phyloP scores from a whole-genome alignment of 2,113 vertebrate genomes.

The Nanger granti region DNA sequence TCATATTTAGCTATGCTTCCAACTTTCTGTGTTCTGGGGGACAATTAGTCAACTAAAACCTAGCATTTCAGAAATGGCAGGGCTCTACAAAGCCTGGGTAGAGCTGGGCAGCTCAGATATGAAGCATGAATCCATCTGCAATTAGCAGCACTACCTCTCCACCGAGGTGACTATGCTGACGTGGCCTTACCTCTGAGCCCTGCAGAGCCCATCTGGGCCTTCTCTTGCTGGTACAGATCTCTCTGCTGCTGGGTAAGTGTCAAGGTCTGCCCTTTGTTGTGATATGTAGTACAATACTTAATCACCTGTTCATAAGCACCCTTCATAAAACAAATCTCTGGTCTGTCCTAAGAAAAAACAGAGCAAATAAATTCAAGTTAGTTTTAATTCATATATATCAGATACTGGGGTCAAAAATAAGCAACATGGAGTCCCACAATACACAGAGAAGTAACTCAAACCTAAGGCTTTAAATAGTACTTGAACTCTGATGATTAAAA shows the following conservation, averaged over 20 bases:
- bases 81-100: neutral
- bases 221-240: constrained; percentile 93
- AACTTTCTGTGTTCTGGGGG: neutral
- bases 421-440: neutral
- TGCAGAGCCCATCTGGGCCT: constrained; percentile 91
- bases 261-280: constrained; percentile 83
- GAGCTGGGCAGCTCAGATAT: neutral
- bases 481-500: neutral
- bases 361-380: neutral
- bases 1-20: neutral
- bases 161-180: neutral
- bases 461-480: neutral
- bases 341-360: constrained; percentile 83
- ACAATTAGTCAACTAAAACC: neutral
- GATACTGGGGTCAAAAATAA: neutral
- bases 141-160: neutral
- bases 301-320: constrained; percentile 96
- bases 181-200: constrained; percentile 89
- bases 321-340: constrained; percentile 92
- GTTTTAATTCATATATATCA: neutral
- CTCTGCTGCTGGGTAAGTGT: constrained; percentile 88
- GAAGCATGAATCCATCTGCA: neutral
- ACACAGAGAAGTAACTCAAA: neutral
- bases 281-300: constrained; percentile 88
- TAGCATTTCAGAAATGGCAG: neutral